A percentile compares a stretch with the other conserved stretches of the same genome.
phyloP scores from a whole-genome alignment of 2,888 invertebrate genomes.

The Imbricaverruca yamaguchii region DNA sequence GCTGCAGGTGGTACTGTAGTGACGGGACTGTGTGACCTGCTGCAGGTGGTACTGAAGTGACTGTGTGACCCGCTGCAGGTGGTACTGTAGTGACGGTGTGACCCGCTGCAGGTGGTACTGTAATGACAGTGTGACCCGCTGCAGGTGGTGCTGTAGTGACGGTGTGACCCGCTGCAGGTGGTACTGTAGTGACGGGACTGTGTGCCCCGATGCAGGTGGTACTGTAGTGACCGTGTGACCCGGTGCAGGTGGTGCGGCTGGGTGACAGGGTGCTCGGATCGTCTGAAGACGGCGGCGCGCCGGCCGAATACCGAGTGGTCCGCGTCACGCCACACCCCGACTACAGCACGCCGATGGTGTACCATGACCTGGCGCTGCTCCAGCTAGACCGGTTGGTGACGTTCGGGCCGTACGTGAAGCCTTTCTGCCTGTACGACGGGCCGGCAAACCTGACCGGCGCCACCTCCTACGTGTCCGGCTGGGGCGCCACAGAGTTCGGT shows the following conservation, averaged over 20 bases:
- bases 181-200: too few relatives aligned
- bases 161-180: too few relatives aligned
- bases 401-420: background rate
- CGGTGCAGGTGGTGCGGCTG: background rate
- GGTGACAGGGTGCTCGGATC: background rate
- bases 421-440: background rate
- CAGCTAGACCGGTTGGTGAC: background rate
- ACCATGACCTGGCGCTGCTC: slow-evolving; percentile 23
- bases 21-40: too few relatives aligned
- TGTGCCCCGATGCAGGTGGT: too few relatives aligned
- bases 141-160: too few relatives aligned
- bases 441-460: background rate
- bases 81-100: too few relatives aligned
- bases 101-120: too few relatives aligned
- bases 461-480: background rate
- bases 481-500: background rate
- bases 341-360: background rate
- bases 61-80: too few relatives aligned
- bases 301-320: background rate
- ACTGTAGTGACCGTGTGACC: too few relatives aligned
- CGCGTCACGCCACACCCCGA: background rate
- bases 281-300: background rate
- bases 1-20: too few relatives aligned
- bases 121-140: too few relatives aligned
- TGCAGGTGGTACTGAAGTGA: too few relatives aligned